Evolutionary conservation across 1,140 invertebrate species (phyloP).

Genomic region (Drosophila repleta): DNA sequence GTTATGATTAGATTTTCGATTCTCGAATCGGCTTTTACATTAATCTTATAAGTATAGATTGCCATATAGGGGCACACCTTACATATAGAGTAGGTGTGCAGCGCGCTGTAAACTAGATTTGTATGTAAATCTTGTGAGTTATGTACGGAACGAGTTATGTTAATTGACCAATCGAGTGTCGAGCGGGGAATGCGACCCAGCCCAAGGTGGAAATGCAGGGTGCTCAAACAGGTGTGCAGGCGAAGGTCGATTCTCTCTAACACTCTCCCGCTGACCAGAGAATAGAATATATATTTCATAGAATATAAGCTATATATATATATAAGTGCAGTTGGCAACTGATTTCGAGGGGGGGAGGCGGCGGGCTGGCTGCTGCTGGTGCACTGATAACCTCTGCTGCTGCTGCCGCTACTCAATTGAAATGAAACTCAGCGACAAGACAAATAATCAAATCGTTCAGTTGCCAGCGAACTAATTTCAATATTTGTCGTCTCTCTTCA

Average conservation of each 20-base stretch:
- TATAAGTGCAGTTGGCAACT: slow-evolving; percentile 38
- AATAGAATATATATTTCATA: background rate
- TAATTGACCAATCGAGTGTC: slow-evolving; percentile 45
- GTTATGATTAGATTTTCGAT: slow-evolving; percentile 2
- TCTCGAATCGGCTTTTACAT: background rate
- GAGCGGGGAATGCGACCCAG: slow-evolving; percentile 48
- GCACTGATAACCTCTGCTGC: slow-evolving; percentile 43
- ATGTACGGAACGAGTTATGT: slow-evolving; percentile 61
- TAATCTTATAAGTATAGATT: background rate
- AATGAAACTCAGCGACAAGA: slow-evolving; percentile 24
- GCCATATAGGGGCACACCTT: slow-evolving; percentile 25
- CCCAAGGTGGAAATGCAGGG: slow-evolving; percentile 56
- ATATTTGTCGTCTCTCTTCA: slow-evolving; percentile 52
- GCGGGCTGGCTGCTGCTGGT: background rate
- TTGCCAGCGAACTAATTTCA: slow-evolving; percentile 61
- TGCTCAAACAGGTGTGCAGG: slow-evolving; percentile 53
- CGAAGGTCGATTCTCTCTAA: slow-evolving; percentile 48
- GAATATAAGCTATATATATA: slow-evolving; percentile 5
- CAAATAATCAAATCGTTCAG: slow-evolving; percentile 54
- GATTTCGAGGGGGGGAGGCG: background rate
- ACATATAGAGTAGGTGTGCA: slow-evolving; percentile 18
- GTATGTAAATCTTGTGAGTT: slow-evolving; percentile 61
- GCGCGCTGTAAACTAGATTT: slow-evolving; percentile 51
- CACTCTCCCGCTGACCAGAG: background rate
- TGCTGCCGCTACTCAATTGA: slow-evolving; percentile 34